phyloP scores from a whole-genome alignment of 2,888 invertebrate species.

The Acleris laterana region DNA sequence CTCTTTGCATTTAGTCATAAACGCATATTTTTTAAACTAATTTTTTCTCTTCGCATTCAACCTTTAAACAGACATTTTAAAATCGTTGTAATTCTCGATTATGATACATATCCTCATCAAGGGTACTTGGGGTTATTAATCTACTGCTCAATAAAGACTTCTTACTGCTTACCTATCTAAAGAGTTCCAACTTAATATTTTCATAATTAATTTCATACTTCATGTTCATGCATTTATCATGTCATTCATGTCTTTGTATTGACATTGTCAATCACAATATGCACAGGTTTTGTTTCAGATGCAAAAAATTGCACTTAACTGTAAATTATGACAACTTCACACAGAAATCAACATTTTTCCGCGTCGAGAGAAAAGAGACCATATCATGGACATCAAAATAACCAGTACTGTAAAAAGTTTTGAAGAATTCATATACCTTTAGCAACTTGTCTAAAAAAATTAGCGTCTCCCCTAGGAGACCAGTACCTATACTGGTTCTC shows the following conservation, averaged over 20 bases:
- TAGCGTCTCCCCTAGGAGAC: too few relatives aligned
- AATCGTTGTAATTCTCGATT: slow-evolving; percentile 2
- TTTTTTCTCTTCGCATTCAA: too few relatives aligned
- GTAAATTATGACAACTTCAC: slow-evolving; percentile 5
- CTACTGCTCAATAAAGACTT: slow-evolving; percentile 1
- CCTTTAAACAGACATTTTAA: too few relatives aligned
- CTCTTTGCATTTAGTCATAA: background rate
- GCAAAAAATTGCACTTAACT: slow-evolving; percentile 2
- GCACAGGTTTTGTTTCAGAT: background rate
- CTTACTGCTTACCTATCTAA: background rate
- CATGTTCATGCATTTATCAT: slow-evolving; percentile 2
- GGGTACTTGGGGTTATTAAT: background rate
- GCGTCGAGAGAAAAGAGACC: too few relatives aligned
- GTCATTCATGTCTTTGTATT: slow-evolving; percentile 4
- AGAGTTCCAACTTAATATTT: background rate
- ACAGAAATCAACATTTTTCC: too few relatives aligned
- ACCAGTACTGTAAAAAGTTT: too few relatives aligned
- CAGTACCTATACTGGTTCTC: too few relatives aligned
- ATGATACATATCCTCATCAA: background rate
- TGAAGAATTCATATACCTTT: too few relatives aligned
- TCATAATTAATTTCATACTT: background rate
- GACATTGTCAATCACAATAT: background rate
- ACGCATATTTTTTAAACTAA: too few relatives aligned
- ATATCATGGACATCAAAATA: too few relatives aligned
- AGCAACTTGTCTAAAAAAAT: too few relatives aligned